Evolutionary conservation across 2,888 invertebrate species (phyloP).

Genomic region (Ypsolopha scabrella): DNA sequence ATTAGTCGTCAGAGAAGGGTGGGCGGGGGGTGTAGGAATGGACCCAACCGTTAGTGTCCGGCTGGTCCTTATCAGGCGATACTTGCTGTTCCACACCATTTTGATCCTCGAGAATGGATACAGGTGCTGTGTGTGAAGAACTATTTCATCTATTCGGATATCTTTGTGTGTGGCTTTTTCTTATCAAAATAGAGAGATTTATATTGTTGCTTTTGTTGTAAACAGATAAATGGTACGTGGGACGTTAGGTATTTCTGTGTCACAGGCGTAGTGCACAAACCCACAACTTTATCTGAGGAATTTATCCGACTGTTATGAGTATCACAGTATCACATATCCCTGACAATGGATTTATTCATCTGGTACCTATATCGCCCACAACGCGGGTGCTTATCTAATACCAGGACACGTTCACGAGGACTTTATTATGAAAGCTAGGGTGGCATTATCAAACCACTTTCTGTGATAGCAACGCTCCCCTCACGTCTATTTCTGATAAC

Average conservation of each 20-base stretch:
- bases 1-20: slow-evolving; percentile 40
- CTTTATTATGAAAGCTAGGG: background rate
- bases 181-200: background rate
- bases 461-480: background rate
- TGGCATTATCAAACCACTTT: background rate
- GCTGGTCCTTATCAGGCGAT: slow-evolving; percentile 39
- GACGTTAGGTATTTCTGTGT: too few species aligned
- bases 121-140: background rate
- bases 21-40: slow-evolving; percentile 32
- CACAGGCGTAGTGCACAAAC: background rate
- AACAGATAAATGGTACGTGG: too few species aligned
- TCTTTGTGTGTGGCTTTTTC: background rate
- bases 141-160: background rate
- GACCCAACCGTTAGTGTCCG: slow-evolving; percentile 63
- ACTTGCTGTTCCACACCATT: slow-evolving; percentile 28
- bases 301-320: slow-evolving; percentile 8
- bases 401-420: background rate
- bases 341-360: slow-evolving; percentile 13
- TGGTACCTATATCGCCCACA: slow-evolving; percentile 7
- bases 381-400: background rate
- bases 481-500: background rate
- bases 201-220: background rate
- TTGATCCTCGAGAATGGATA: slow-evolving; percentile 11
- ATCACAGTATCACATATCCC: slow-evolving; percentile 8
- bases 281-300: slow-evolving; percentile 5